Percentiles rank a stretch among this genome's conserved stretches.
Evolutionary conservation across 1,140 invertebrate species (phyloP).

Genomic region (Pogonognathellus flavescens): DNA sequence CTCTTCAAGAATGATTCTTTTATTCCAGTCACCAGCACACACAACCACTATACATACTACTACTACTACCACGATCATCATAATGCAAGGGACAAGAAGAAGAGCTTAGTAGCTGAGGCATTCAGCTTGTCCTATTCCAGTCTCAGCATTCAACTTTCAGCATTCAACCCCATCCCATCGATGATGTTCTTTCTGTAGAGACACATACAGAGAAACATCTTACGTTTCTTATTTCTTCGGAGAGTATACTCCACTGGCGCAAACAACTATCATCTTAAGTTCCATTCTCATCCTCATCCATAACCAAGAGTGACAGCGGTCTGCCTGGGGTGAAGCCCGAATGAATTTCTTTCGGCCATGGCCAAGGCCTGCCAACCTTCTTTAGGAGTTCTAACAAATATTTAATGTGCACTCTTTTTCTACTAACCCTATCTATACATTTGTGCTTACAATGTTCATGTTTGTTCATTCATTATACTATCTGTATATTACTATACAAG

Average conservation of each 20-base stretch:
- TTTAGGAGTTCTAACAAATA: background rate
- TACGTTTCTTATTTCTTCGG: background rate
- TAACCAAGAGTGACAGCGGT: conserved; percentile 53
- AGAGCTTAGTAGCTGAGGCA: background rate
- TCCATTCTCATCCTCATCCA: conserved; percentile 52
- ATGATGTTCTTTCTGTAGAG: background rate
- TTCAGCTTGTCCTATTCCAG: conserved; percentile 3
- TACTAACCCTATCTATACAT: background rate
- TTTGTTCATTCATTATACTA: conserved; percentile 17
- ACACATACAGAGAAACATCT: background rate
- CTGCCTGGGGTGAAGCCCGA: conserved; percentile 54
- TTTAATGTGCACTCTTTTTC: background rate
- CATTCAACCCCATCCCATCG: conserved; percentile 15
- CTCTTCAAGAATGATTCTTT: conserved; percentile 12
- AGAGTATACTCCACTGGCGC: background rate
- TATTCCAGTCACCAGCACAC: background rate
- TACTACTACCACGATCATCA: too few relatives aligned
- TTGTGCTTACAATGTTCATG: background rate
- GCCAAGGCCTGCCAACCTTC: conserved; percentile 30
- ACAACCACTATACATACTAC: background rate
- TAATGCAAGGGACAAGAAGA: conserved; percentile 27
- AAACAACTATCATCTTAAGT: conserved; percentile 25
- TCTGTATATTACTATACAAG: background rate
- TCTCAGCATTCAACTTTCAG: conserved; percentile 9
- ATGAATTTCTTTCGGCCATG: conserved; percentile 45